These are phyloP conservation scores for Malacosoma neustria DNA, from an alignment of 2,888 invertebrate species.

Conservation along the genomic window DNA sequence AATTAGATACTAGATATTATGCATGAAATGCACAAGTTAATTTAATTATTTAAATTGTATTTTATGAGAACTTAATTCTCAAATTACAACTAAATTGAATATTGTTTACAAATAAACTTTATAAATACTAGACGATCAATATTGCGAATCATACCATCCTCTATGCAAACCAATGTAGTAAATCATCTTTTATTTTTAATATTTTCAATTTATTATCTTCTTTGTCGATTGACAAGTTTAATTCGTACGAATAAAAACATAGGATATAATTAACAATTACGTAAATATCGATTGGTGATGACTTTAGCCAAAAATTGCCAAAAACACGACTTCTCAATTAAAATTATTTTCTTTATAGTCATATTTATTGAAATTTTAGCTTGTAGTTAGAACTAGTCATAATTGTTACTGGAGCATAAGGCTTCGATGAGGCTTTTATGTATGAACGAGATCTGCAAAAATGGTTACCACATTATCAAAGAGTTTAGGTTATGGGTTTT, in stretches of 20 bases:
- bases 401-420: slow-evolving; percentile 23
- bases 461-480: too few species aligned
- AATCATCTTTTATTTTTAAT: too few species aligned
- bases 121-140: too few species aligned
- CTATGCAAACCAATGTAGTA: too few species aligned
- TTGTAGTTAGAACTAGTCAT: slow-evolving; percentile 40
- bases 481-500: too few species aligned
- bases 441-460: too few species aligned
- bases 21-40: slow-evolving; percentile 49
- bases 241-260: too few species aligned
- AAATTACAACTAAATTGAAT: slow-evolving; percentile 14
- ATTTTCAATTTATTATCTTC: too few species aligned
- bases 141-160: too few species aligned
- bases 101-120: too few species aligned
- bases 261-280: background rate
- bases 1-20: slow-evolving; percentile 17
- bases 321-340: slow-evolving; percentile 45
- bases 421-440: slow-evolving; percentile 44
- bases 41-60: slow-evolving; percentile 12
- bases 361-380: slow-evolving; percentile 38
- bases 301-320: slow-evolving; percentile 69
- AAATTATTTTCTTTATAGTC: slow-evolving; percentile 34
- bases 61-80: slow-evolving; percentile 50
- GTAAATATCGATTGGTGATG: slow-evolving; percentile 16
- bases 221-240: too few species aligned